Evolutionary conservation across 1,140 invertebrate genomes (phyloP).

Genomic region (Hyles euphorbiae): DNA sequence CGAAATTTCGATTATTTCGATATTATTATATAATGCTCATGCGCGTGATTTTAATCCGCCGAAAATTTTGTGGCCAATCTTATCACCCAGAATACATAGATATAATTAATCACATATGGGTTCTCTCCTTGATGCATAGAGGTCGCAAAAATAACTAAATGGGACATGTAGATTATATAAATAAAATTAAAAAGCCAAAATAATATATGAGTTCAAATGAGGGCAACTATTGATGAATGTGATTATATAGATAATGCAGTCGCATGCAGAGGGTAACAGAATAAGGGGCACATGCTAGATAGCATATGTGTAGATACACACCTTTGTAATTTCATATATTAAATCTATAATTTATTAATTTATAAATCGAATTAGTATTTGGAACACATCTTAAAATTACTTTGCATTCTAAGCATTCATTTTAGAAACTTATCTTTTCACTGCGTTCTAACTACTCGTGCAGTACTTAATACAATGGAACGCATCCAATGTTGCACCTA

Average conservation of each 20-base stretch:
- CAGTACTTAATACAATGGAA: too few relatives aligned
- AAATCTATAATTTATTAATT: too few relatives aligned
- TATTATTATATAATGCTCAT: slow-evolving; percentile 11
- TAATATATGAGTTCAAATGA: not conserved
- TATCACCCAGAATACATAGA: slow-evolving; percentile 53
- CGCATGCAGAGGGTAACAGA: slow-evolving; percentile 10
- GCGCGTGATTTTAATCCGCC: slow-evolving; percentile 15
- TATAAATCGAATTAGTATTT: too few relatives aligned
- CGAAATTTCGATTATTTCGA: slow-evolving; percentile 10
- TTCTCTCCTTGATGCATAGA: slow-evolving; percentile 20
- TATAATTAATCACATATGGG: slow-evolving; percentile 21
- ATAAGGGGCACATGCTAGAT: slow-evolving; percentile 42
- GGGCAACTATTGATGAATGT: not conserved
- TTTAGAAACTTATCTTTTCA: too few relatives aligned
- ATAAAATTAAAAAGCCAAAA: slow-evolving; percentile 17
- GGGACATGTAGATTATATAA: slow-evolving; percentile 14
- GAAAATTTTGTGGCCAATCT: slow-evolving; percentile 46
- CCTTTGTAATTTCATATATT: not conserved
- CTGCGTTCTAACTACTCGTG: too few relatives aligned
- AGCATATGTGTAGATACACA: too few relatives aligned
- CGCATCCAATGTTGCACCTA: too few relatives aligned
- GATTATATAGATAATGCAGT: too few relatives aligned
- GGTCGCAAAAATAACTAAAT: slow-evolving; percentile 10
- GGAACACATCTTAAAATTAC: too few relatives aligned
- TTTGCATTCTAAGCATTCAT: too few relatives aligned